Percentiles rank a stretch among this genome's conserved stretches.
Conservation (phyloP, 1,140 invertebrate species). For the Tetramorium simillimum region DNA sequence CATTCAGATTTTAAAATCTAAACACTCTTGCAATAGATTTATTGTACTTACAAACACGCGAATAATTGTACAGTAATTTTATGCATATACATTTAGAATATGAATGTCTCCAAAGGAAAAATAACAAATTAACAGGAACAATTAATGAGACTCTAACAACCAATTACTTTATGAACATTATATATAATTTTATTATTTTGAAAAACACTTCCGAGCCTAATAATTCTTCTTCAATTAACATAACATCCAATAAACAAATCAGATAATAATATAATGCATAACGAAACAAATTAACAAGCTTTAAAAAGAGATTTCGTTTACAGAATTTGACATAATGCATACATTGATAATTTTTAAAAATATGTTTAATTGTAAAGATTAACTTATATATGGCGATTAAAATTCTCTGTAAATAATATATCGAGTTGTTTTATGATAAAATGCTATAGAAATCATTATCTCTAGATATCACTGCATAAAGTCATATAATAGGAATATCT, state of each 20-base stretch:
- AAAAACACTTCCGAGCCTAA: neutral
- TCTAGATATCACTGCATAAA: conserved; percentile 18
- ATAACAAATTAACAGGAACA: conserved; percentile 32
- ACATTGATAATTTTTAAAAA: neutral
- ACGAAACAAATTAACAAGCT: neutral
- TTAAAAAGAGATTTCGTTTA: neutral
- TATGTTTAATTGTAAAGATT: neutral
- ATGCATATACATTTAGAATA: conserved; percentile 22
- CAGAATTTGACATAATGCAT: neutral
- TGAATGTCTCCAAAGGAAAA: neutral
- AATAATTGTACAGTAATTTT: conserved; percentile 8
- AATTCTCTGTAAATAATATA: neutral
- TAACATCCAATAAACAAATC: neutral
- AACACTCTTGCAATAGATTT: neutral
- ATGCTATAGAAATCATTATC: neutral
- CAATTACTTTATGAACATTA: neutral
- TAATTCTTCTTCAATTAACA: conserved; percentile 15
- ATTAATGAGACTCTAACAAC: neutral
- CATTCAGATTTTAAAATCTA: conserved; percentile 18
- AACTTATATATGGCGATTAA: conserved; percentile 1
- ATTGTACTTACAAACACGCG: neutral
- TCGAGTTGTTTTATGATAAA: neutral
- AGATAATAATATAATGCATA: conserved; percentile 5
- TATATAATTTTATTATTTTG: neutral
- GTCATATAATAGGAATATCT: neutral